Base-by-base conservation (phyloP, 1,140 invertebrate species). In the Aphaenogaster floridana region DNA sequence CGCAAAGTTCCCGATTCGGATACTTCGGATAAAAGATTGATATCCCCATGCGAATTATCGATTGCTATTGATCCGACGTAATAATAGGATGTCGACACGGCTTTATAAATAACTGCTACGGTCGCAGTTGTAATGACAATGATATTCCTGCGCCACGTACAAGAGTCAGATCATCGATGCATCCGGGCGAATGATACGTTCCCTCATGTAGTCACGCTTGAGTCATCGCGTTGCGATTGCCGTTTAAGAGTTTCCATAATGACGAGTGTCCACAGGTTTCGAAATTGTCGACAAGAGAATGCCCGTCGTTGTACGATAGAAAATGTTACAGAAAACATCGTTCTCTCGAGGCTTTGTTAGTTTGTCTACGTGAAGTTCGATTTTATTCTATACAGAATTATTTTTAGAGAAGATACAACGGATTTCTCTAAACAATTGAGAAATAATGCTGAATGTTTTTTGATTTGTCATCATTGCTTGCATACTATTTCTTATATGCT, bases 111-210 rank as follows among this genome's bases (percentile, higher is more conserved):
- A 81, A 15, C 50, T 13, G 78, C 21, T 15, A 42, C 48, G 13
- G 34, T 71, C 66, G 50, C 28, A 57, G 50, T 57, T 81, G 79
- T 57, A 54, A 57, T 71, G 21, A 42, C 39, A 71, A 81, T 59
- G 78, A 69, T 72, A 72, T 71, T 81, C 36, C 34, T 71, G 21
- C 66, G 64, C 64, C 50, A 45, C 15, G 21, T 57, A 59, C n/a
- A 15, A n/a, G 21, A 71, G 57, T 34, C 64, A 45, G 66, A 81
- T 81, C 66, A 81, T 81, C 79, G 66, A 81, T 81, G 79, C 39
- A 54, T 54, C 28, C 64, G 34, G n/a, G 34, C 17, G 52, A 81
- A 72, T 71, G 79, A 81, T 69, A 72, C 42, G 45, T 71, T 72
- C 21, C 39, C 21, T 42, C 61, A 39, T 72, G 39, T 6, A 7